phyloP scores from a whole-genome alignment of 2,113 vertebrate genomes.

The Alosa alosa region DNA sequence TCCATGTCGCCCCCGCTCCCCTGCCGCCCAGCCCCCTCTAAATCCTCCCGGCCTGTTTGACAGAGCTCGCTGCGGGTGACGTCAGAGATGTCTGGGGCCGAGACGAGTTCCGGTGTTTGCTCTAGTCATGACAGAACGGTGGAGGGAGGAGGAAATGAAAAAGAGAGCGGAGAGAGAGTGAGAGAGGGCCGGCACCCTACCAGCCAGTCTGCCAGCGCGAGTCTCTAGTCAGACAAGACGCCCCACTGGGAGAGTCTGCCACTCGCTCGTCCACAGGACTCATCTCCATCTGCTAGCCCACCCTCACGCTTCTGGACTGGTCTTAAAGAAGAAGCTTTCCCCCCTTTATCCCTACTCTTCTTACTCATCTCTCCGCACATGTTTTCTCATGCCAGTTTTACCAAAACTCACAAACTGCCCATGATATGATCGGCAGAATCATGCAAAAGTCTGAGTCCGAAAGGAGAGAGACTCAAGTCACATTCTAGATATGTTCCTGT shows the following conservation, averaged over 20 bases:
- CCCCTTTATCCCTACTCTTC: background rate
- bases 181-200: slow-evolving; percentile 48
- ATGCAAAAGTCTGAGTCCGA: background rate
- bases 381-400: background rate
- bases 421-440: background rate
- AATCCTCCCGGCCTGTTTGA: background rate
- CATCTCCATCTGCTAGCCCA: background rate
- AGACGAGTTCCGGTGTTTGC: background rate
- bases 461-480: no score
- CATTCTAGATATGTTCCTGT: background rate
- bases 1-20: background rate
- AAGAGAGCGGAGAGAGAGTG: background rate
- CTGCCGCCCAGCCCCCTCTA: background rate
- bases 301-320: background rate
- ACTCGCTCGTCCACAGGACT: background rate
- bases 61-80: background rate
- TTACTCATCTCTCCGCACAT: background rate
- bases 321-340: background rate
- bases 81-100: background rate
- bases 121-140: background rate
- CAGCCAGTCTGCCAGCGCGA: slow-evolving; percentile 29
- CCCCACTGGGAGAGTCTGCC: slow-evolving; percentile 56
- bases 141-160: background rate
- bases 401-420: background rate
- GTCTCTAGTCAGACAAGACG: slow-evolving; percentile 55